phyloP scores from a whole-genome alignment of 1,140 invertebrate species.

The Neodiprion virginianus region DNA sequence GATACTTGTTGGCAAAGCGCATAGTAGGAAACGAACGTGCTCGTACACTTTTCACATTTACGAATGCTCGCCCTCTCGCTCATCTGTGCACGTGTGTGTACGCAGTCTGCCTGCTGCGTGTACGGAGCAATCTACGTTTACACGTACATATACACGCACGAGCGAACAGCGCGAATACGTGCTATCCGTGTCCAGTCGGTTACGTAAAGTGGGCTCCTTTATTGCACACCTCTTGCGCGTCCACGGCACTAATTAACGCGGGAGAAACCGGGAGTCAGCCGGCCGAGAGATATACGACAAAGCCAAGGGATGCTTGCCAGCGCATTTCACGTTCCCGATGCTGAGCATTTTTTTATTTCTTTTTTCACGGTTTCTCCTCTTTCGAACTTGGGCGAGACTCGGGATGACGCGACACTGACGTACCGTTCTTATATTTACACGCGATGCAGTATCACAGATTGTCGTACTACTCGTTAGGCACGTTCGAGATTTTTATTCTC shows the following conservation, averaged over 20 bases:
- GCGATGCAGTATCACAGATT: too few species aligned
- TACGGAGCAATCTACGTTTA: neutral
- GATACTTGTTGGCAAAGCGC: too few species aligned
- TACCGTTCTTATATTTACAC: too few species aligned
- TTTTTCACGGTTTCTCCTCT: neutral
- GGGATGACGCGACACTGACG: too few species aligned
- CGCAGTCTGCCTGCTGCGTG: too few species aligned
- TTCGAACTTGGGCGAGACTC: neutral
- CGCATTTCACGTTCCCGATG: neutral
- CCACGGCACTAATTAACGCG: conserved; percentile 50
- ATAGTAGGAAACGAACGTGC: too few species aligned
- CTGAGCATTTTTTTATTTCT: neutral
- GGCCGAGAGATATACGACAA: conserved; percentile 37
- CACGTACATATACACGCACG: neutral
- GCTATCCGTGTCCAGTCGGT: conserved; percentile 11
- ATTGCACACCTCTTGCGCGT: conserved; percentile 56
- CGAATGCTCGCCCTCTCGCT: too few species aligned
- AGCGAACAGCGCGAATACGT: neutral
- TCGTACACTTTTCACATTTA: too few species aligned
- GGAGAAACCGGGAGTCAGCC: conserved; percentile 56
- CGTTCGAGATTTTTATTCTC: too few species aligned
- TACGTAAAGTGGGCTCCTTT: conserved; percentile 43
- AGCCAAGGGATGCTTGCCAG: conserved; percentile 24
- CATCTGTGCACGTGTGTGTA: too few species aligned
- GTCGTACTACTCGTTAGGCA: too few species aligned